Evolutionary conservation across 2,888 invertebrate genomes (phyloP).

Genomic region (Electrophaes corylata): DNA sequence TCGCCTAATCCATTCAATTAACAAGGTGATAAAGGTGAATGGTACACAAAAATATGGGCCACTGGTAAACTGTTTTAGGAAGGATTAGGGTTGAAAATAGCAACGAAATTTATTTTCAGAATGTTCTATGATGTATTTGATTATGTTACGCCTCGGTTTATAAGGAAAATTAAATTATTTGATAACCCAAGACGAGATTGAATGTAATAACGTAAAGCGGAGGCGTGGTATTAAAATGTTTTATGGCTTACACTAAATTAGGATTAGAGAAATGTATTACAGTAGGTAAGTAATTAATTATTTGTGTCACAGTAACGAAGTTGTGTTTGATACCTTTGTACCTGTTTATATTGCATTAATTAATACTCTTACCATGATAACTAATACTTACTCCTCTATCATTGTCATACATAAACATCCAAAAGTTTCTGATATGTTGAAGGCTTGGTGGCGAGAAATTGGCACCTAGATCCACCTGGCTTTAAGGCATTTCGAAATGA

Average conservation of each 20-base stretch:
- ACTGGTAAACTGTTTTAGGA: neutral
- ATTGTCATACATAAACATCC: too few relatives aligned
- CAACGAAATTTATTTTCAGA: constrained; percentile 17
- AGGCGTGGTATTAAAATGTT: constrained; percentile 32
- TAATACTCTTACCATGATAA: too few relatives aligned
- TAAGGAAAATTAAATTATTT: constrained; percentile 35
- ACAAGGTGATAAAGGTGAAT: constrained; percentile 45
- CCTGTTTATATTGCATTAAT: too few relatives aligned
- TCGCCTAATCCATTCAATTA: constrained; percentile 50
- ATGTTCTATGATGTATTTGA: constrained; percentile 11
- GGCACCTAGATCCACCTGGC: too few relatives aligned
- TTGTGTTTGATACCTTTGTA: too few relatives aligned
- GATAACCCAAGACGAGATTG: constrained; percentile 25
- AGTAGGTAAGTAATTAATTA: constrained; percentile 1
- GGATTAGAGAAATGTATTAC: constrained; percentile 19
- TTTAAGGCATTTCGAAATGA: too few relatives aligned
- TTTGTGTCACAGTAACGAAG: constrained; percentile 4
- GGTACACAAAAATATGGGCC: neutral
- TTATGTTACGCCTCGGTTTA: constrained; percentile 20
- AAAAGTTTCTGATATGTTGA: too few relatives aligned
- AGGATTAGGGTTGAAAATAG: constrained; percentile 7
- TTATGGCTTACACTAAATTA: constrained; percentile 30
- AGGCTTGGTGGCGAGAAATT: too few relatives aligned
- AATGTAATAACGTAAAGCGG: constrained; percentile 28
- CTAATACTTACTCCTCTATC: too few relatives aligned